Evolutionary conservation across 2,888 invertebrate genomes (phyloP).

Genomic region (Epinotia brunnichana): DNA sequence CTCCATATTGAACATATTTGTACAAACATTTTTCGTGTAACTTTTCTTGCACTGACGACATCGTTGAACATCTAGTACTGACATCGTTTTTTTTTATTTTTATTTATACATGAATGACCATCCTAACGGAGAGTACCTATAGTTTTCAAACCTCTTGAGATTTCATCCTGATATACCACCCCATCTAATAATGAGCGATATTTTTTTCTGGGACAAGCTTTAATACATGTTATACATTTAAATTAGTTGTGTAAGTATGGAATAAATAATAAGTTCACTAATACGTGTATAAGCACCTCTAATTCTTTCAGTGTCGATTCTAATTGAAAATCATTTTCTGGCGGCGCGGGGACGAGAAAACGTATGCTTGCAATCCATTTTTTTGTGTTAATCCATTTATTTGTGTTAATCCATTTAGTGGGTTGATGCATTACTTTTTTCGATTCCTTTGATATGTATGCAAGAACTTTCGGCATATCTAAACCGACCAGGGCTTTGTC

Average conservation of each 20-base stretch:
- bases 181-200: too few species aligned
- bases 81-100: too few species aligned
- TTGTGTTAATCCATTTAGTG: neutral
- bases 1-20: too few species aligned
- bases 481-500: neutral
- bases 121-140: too few species aligned
- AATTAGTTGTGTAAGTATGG: slow-evolving; percentile 5
- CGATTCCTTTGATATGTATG: neutral
- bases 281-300: neutral
- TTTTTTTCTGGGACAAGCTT: too few species aligned
- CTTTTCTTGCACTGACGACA: too few species aligned
- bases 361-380: neutral
- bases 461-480: neutral
- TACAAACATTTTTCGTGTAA: too few species aligned
- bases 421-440: neutral
- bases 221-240: neutral
- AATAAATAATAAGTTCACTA: neutral
- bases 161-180: too few species aligned
- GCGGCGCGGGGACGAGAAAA: neutral
- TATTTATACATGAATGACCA: too few species aligned
- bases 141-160: too few species aligned
- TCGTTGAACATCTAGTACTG: too few species aligned
- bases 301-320: neutral
- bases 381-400: slow-evolving; percentile 6
- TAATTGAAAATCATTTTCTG: neutral